Base-by-base conservation (phyloP, 1,140 invertebrate genomes). In the Pogonomyrmex barbatus region DNA sequence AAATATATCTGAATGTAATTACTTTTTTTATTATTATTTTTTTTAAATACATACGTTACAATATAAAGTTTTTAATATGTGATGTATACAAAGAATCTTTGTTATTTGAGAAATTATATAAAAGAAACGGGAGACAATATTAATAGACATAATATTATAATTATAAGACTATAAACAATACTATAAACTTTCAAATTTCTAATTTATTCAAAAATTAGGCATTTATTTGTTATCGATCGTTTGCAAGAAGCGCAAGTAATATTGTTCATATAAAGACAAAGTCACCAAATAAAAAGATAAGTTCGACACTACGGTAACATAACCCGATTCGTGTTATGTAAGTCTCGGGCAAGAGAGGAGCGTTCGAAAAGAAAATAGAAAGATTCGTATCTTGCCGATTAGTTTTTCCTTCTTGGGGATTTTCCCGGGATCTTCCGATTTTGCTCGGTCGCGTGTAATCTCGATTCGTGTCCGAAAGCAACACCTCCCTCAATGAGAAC, bases 391-490 rank as follows among this genome's bases (percentile, higher is more conserved):
- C 12, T 67, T 14, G 45, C 47, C 58, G 8, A 52, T 68, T 68
- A 79, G 9, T 36, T 47, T 67, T 36, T 47, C 39, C 6, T 33
- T 60, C 3, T 54, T 9, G n/a, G 33, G 17, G 17, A 17, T 45
- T 58, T 24, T 24, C 24, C 4, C n/a, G 3, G 8, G 65, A 67
- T 65, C 17, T 4, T 17, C 36, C 39, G 8, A 2, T 67, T 70
- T 71, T n/a, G 5, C 47, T 33, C 76, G n/a, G 2, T 39, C 6
- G 75, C 12, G 42, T 54, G 62, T 47, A 68, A 54, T 79, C 54
- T 8, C 10, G 17, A 30, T 60, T 45, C 52, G 4, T 17, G 17
- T 47, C 9, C 12, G 39, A 30, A 12, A 60, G 39, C 45, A 83
- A 75, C 73, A 8, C 14, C n/a, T 42, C 45, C n/a, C 45, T 60